A percentile compares a stretch with the other conserved stretches of the same genome.
Evolutionary conservation across 1,140 invertebrate species (phyloP).

Genomic region (Ctenoplectra terminalis): DNA sequence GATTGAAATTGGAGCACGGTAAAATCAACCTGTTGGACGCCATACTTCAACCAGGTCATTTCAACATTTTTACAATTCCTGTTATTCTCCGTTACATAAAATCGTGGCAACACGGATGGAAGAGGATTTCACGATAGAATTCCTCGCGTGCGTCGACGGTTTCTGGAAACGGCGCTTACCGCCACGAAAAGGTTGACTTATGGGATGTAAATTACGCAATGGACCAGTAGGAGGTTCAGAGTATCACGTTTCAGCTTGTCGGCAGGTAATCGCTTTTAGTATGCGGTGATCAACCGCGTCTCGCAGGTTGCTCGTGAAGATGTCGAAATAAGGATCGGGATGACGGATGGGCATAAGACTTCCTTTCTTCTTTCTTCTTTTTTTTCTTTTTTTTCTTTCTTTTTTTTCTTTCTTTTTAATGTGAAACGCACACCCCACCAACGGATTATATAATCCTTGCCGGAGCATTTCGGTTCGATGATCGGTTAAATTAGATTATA

Average conservation of each 20-base stretch:
- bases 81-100: slow-evolving; percentile 6
- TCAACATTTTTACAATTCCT: not conserved
- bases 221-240: slow-evolving; percentile 56
- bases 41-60: not conserved
- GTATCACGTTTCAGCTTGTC: slow-evolving; percentile 66
- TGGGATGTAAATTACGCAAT: slow-evolving; percentile 65
- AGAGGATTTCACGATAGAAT: not conserved
- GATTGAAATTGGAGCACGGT: not conserved
- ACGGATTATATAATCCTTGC: slow-evolving; percentile 19
- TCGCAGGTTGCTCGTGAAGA: slow-evolving; percentile 56
- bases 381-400: not conserved
- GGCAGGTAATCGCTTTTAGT: slow-evolving; percentile 61
- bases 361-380: not conserved
- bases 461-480: slow-evolving; percentile 15
- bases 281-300: slow-evolving; percentile 46
- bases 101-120: not conserved
- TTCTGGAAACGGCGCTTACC: slow-evolving; percentile 31
- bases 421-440: not conserved
- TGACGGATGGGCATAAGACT: slow-evolving; percentile 34
- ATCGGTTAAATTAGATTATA: slow-evolving; percentile 38
- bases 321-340: slow-evolving; percentile 49
- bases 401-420: too few relatives aligned
- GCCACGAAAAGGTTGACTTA: slow-evolving; percentile 37
- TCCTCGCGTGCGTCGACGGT: slow-evolving; percentile 9
- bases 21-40: not conserved